Conservation (phyloP, 2,888 invertebrate genomes). For the Cantharis flavilabris region DNA sequence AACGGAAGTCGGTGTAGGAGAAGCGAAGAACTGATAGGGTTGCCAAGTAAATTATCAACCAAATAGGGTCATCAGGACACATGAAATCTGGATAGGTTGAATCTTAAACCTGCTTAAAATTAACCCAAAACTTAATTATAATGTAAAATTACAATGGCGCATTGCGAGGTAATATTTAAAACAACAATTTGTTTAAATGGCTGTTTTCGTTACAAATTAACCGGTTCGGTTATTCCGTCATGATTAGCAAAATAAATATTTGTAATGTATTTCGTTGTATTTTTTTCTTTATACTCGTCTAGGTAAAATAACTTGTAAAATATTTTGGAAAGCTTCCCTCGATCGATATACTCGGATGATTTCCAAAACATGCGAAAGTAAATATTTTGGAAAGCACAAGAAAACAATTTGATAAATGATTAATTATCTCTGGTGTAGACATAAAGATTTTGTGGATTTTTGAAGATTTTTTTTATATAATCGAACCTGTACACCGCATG, state of each 20-base stretch:
- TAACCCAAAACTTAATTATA: not conserved
- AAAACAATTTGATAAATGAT: not conserved
- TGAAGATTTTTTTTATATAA: not conserved
- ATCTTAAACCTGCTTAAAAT: not conserved
- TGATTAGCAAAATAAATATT: not conserved
- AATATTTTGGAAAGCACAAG: not conserved
- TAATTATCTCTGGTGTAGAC: not conserved
- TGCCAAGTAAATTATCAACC: conserved; percentile 3
- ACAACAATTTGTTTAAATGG: not conserved
- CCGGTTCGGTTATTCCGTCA: not conserved
- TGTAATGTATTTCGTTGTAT: not conserved
- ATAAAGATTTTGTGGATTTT: not conserved
- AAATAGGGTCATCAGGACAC: conserved; percentile 14
- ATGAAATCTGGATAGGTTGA: conserved; percentile 7
- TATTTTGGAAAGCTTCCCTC: not conserved
- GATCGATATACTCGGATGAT: not conserved
- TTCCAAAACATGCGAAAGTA: not conserved
- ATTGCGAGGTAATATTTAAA: not conserved
- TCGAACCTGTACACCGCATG: not conserved
- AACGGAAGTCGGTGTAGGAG: not conserved
- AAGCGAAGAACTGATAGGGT: conserved; percentile 6
- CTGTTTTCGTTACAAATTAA: too few species aligned
- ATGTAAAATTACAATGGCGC: not conserved
- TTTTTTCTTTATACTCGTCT: not conserved
- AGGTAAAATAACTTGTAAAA: not conserved